phyloP scores from a whole-genome alignment of 2,797 vertebrate species.

The Loris lydekkerianus region DNA sequence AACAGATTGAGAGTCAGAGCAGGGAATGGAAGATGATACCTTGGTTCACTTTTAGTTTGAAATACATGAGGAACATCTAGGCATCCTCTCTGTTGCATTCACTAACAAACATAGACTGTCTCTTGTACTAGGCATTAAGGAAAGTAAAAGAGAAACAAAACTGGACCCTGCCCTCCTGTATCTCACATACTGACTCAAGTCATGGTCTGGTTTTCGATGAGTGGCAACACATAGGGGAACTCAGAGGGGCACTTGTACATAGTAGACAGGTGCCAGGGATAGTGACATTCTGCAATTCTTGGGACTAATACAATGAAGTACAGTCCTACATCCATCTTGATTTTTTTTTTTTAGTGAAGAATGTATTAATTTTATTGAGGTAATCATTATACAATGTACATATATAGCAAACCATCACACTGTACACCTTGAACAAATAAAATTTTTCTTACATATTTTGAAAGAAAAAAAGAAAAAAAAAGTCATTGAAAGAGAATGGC shows the following conservation, averaged over 20 bases:
- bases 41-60: slow-evolving; percentile 17
- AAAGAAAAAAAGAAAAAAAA: not conserved
- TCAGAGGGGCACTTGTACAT: not conserved
- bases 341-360: not conserved
- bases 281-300: not conserved
- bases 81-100: not conserved
- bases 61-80: not conserved
- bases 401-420: not conserved
- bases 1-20: not conserved
- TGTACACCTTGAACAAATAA: not conserved
- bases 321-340: not conserved
- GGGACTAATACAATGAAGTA: not conserved
- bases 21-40: not conserved
- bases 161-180: not conserved
- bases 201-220: not conserved
- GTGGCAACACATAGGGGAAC: not conserved
- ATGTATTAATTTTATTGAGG: not conserved
- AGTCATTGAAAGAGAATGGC: not conserved
- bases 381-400: not conserved
- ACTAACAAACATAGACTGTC: not conserved
- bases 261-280: not conserved
- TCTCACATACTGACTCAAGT: not conserved
- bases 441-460: not conserved
- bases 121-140: not conserved
- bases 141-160: not conserved